A percentile compares a stretch with the other conserved stretches of the same genome.
Conservation (phyloP, 2,113 vertebrate genomes). For the Bubalus kerabau region DNA sequence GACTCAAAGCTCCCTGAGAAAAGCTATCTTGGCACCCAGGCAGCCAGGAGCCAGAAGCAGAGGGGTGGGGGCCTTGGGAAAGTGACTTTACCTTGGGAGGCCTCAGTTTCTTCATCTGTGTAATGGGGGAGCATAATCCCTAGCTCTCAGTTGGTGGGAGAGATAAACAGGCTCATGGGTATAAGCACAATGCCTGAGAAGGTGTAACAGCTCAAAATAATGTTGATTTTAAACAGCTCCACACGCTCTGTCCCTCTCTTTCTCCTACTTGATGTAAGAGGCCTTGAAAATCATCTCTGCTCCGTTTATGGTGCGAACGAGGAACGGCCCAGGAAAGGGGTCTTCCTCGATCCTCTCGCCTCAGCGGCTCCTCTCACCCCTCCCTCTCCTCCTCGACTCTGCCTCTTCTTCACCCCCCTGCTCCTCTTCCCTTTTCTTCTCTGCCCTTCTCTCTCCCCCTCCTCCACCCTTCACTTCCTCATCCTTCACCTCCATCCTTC, state of each 20-base stretch:
- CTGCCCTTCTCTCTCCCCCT: rapidly evolving
- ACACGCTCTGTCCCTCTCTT: neutral
- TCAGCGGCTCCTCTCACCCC: too few species aligned
- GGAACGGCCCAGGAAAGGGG: neutral
- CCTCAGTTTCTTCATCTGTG: neutral
- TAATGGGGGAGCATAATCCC: neutral
- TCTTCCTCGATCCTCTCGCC: rapidly evolving
- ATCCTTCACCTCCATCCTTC: neutral
- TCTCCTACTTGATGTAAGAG: neutral
- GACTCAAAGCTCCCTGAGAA: too few species aligned
- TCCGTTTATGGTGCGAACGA: too few species aligned
- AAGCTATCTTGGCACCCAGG: neutral
- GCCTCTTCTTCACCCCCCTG: neutral
- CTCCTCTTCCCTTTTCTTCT: rapidly evolving
- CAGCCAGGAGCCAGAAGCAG: neutral
- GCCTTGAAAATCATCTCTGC: neutral
- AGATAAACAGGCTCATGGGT: neutral
- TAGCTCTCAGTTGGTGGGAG: neutral
- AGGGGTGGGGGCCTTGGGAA: neutral
- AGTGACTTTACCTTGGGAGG: neutral
- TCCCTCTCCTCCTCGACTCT: rapidly evolving
- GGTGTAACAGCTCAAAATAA: neutral
- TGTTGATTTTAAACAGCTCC: neutral
- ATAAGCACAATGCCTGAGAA: neutral
- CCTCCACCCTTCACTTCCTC: too few species aligned